Percentiles rank a stretch among this genome's conserved stretches.
phyloP scores from a whole-genome alignment of 2,797 vertebrate species.

The Echiichthys vipera region DNA sequence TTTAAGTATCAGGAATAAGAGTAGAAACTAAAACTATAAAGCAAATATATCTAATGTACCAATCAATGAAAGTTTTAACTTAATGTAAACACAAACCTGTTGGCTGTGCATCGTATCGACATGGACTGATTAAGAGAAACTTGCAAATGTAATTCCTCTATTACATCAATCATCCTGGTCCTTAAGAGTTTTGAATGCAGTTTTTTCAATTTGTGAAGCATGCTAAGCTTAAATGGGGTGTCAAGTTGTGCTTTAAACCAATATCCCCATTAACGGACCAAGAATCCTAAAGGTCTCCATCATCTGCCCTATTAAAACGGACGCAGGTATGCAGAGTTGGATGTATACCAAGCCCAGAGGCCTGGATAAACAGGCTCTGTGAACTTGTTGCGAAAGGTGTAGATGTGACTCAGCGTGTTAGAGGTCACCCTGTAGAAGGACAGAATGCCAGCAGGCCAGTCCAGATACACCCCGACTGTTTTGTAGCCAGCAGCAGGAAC shows the following conservation, averaged over 20 bases:
- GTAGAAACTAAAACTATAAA: not conserved
- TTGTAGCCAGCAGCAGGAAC: accelerated
- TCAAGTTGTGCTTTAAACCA: not conserved
- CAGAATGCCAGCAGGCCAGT: slow-evolving; percentile 26
- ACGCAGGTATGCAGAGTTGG: not conserved
- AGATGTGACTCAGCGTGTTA: slow-evolving; percentile 4
- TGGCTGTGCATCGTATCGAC: not conserved
- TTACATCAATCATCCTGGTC: not conserved
- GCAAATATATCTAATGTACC: no score
- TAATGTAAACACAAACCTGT: no score
- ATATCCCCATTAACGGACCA: not conserved
- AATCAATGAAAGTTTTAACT: no score
- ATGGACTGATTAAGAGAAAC: not conserved
- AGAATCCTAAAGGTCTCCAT: not conserved
- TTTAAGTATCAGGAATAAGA: not conserved
- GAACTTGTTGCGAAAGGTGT: slow-evolving; percentile 11
- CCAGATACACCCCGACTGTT: slow-evolving; percentile 27
- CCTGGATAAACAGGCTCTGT: slow-evolving; percentile 27
- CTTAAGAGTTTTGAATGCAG: not conserved
- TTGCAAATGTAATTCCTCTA: not conserved
- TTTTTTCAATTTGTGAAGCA: not conserved
- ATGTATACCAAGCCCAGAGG: accelerated
- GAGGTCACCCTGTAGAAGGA: slow-evolving; percentile 21
- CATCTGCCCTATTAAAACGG: not conserved
- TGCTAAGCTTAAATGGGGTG: not conserved